These are phyloP conservation scores for Crambe crambe DNA, from an alignment of 37 sponge, comb jelly and placozoan genomes.

Conservation along the genomic window DNA sequence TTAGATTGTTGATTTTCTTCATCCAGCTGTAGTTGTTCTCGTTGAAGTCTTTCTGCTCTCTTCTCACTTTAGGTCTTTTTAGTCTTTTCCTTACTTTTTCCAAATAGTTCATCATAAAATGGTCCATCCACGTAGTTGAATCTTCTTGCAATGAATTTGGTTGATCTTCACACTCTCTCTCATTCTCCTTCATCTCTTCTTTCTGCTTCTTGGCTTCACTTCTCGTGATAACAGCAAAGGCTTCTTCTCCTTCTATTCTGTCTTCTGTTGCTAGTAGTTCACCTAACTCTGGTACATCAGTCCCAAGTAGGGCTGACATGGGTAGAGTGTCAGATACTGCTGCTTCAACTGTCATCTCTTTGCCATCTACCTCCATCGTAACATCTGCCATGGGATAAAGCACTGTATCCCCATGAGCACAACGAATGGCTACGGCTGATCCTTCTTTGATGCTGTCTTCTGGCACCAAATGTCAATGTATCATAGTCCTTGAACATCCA, in stretches of 20 bases:
- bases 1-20: background rate
- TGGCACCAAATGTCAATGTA: constrained; percentile 38
- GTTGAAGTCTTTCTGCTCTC: no score
- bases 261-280: background rate
- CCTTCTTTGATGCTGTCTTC: constrained; percentile 21
- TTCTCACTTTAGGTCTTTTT: background rate
- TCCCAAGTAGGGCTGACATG: constrained; percentile 32
- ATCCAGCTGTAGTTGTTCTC: background rate
- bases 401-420: constrained; percentile 49
- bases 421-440: constrained; percentile 37
- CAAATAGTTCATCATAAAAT: background rate
- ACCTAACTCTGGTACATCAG: constrained; percentile 31
- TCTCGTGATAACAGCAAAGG: no score
- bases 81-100: background rate
- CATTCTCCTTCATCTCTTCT: no score
- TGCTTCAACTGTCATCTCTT: constrained; percentile 11
- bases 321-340: constrained; percentile 45
- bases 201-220: no score
- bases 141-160: no score
- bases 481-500: constrained; percentile 34
- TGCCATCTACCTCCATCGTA: constrained; percentile 6
- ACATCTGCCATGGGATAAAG: constrained; percentile 36
- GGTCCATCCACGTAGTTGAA: no score
- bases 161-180: no score
- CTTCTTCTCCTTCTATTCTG: no score